Conservation (phyloP, 2,797 vertebrate species). For the Rhabdomys pumilio region DNA sequence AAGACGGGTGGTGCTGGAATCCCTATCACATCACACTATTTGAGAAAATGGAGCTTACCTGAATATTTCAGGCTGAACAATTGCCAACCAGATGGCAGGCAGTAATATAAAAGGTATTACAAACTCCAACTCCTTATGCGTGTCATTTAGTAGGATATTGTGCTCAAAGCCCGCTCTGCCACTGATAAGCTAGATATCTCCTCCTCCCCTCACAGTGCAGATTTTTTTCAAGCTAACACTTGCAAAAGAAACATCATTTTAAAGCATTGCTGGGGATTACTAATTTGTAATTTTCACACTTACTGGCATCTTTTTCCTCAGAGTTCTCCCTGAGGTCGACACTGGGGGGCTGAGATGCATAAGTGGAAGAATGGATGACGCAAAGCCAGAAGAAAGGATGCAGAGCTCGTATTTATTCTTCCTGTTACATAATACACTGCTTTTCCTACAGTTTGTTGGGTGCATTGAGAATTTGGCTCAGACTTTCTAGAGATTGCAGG, state of each 20-base stretch:
- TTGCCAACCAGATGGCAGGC: conserved; percentile 87
- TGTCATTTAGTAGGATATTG: conserved; percentile 82
- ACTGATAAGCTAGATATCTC: conserved; percentile 59
- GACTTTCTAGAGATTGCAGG: conserved; percentile 45
- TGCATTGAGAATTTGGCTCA: conserved; percentile 51
- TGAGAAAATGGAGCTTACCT: conserved; percentile 80
- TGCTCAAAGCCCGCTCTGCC: conserved; percentile 83
- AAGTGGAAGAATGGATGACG: background rate
- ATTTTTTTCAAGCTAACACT: conserved; percentile 82
- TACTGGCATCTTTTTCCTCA: conserved; percentile 71
- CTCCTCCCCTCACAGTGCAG: conserved; percentile 72
- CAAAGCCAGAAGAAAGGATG: background rate
- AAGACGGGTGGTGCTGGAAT: conserved; percentile 75
- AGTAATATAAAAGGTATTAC: conserved; percentile 87
- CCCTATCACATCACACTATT: conserved; percentile 72
- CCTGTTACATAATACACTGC: background rate
- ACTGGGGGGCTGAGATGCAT: background rate
- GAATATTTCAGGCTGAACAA: conserved; percentile 88
- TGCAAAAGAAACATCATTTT: conserved; percentile 76
- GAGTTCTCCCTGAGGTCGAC: background rate
- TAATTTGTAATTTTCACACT: conserved; percentile 70
- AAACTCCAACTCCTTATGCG: conserved; percentile 75
- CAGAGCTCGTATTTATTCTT: background rate
- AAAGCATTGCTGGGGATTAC: conserved; percentile 71
- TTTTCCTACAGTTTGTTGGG: conserved; percentile 24